A percentile compares a stretch with the other conserved stretches of the same genome.
Conservation (phyloP, 2,113 vertebrate genomes). For the Atlantisia rogersi region DNA sequence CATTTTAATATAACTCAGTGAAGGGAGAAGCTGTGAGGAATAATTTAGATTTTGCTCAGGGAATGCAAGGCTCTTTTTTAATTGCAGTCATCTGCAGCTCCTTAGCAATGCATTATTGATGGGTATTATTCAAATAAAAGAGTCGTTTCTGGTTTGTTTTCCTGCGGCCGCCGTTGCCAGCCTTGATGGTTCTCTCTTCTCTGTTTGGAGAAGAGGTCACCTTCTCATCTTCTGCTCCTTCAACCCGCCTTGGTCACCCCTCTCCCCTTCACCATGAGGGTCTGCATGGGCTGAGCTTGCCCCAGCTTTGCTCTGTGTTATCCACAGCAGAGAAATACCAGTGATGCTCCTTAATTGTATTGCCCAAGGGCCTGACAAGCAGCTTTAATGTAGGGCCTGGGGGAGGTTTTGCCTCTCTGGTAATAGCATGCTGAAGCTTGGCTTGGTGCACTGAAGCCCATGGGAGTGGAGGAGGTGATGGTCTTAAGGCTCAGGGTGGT, state of each 20-base stretch:
- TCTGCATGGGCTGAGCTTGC: background rate
- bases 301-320: background rate
- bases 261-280: rapidly evolving
- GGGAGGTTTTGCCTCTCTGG: background rate
- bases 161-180: background rate
- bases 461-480: background rate
- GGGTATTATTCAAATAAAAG: slow-evolving; percentile 62
- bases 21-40: slow-evolving; percentile 65
- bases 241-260: background rate
- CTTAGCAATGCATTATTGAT: slow-evolving; percentile 74
- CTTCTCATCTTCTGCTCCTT: background rate
- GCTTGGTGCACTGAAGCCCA: rapidly evolving
- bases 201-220: background rate
- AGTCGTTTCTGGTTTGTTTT: background rate
- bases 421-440: background rate
- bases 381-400: background rate
- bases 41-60: slow-evolving; percentile 62
- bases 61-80: slow-evolving; percentile 73
- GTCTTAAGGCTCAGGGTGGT: background rate
- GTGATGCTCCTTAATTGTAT: background rate
- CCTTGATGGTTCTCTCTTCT: background rate
- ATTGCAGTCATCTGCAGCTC: slow-evolving; percentile 74
- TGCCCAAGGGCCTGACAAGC: background rate
- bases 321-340: background rate
- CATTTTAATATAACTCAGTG: slow-evolving; percentile 42